Conservation (phyloP, 2,888 invertebrate genomes). For the Pseudanteris insignis region DNA sequence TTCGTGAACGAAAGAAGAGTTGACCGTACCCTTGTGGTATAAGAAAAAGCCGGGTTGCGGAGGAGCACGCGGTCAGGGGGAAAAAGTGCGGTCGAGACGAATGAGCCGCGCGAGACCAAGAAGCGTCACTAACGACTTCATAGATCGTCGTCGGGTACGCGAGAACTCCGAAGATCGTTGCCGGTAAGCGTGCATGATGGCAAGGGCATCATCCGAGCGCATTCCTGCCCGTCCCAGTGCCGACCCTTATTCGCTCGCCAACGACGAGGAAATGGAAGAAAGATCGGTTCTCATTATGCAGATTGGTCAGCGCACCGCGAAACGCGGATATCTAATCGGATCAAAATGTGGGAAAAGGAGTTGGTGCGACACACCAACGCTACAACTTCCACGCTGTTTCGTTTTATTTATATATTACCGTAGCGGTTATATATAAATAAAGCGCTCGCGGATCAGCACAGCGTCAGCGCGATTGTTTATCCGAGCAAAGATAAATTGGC, state of each 20-base stretch:
- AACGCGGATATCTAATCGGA: conserved; percentile 52
- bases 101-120: conserved; percentile 40
- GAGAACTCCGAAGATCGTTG: conserved; percentile 31
- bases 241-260: conserved; percentile 41
- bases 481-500: conserved; percentile 46
- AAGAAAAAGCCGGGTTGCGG: conserved; percentile 12
- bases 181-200: conserved; percentile 28
- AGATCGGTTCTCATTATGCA: conserved; percentile 49
- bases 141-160: conserved; percentile 52
- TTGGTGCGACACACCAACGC: conserved; percentile 38
- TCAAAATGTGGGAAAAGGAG: conserved; percentile 53
- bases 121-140: conserved; percentile 62
- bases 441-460: conserved; percentile 15
- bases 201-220: conserved; percentile 33
- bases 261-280: conserved; percentile 44
- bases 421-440: conserved; percentile 32
- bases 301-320: conserved; percentile 48
- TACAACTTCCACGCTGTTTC: conserved; percentile 11
- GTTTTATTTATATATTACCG: conserved; percentile 28
- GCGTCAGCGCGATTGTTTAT: conserved; percentile 47
- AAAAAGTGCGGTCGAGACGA: conserved; percentile 34
- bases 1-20: conserved; percentile 10
- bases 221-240: conserved; percentile 36
- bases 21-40: conserved; percentile 15
- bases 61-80: no score